A percentile compares a stretch with the other conserved stretches of the same genome.
Evolutionary conservation across 2,797 vertebrate genomes (phyloP).

Genomic region (Peromyscus nudipes): DNA sequence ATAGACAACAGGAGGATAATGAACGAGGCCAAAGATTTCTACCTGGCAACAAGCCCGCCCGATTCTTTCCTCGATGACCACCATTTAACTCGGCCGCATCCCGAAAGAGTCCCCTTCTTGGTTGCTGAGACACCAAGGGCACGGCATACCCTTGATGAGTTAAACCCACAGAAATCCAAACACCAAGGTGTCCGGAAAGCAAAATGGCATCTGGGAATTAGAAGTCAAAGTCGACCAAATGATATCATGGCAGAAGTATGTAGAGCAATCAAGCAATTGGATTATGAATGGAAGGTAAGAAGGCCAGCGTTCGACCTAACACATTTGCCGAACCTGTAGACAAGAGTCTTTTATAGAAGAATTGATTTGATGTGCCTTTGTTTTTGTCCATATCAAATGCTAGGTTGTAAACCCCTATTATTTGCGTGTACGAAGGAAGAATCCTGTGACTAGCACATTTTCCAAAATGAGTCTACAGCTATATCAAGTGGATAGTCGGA

Average conservation of each 20-base stretch:
- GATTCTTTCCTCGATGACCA: slow-evolving; percentile 98
- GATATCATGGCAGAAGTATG: slow-evolving; percentile 99
- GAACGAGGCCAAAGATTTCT: slow-evolving; percentile 99
- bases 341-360: slow-evolving; percentile 14
- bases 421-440: slow-evolving; percentile 97
- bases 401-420: slow-evolving; percentile 99
- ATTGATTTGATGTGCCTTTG: slow-evolving; percentile 67
- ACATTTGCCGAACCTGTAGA: background rate
- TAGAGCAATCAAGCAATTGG: slow-evolving; percentile 98
- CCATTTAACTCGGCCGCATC: slow-evolving; percentile 94
- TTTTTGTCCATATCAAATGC: slow-evolving; percentile 48
- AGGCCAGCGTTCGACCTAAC: slow-evolving; percentile 62
- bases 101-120: slow-evolving; percentile 96
- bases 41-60: slow-evolving; percentile 97
- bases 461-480: slow-evolving; percentile 99
- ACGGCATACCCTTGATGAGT: slow-evolving; percentile 96
- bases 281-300: slow-evolving; percentile 99
- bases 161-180: slow-evolving; percentile 99
- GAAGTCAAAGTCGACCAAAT: slow-evolving; percentile 98
- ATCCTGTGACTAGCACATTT: slow-evolving; percentile 95
- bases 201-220: slow-evolving; percentile 99
- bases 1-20: slow-evolving; percentile 99
- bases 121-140: slow-evolving; percentile 94
- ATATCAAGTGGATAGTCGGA: slow-evolving; percentile 99
- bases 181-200: slow-evolving; percentile 97